Conservation (phyloP, 1,140 invertebrate species). For the Diorhabda elongata region DNA sequence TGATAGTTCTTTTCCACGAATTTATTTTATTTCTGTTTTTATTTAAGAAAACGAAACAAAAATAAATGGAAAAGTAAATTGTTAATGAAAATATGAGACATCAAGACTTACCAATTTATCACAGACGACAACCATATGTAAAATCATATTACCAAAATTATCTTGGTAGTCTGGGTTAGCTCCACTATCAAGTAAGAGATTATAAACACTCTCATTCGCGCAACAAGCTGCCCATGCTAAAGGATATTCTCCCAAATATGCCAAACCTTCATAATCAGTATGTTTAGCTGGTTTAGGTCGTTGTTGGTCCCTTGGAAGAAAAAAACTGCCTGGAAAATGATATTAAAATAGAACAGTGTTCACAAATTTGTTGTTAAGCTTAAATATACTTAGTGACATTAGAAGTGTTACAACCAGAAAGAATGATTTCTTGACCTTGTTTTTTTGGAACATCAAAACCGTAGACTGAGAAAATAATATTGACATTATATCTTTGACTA, state of each 20-base stretch:
- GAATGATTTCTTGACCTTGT: too few species aligned
- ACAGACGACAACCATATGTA: constrained; percentile 97
- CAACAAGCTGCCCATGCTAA: constrained; percentile 95
- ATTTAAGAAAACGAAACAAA: too few species aligned
- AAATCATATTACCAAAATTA: constrained; percentile 90
- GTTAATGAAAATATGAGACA: too few species aligned
- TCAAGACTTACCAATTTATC: constrained; percentile 76
- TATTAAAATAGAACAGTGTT: background rate
- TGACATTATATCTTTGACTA: too few species aligned
- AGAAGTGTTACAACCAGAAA: too few species aligned
- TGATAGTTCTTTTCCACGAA: too few species aligned
- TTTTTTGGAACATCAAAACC: too few species aligned
- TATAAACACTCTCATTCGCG: constrained; percentile 96
- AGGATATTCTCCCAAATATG: constrained; percentile 94
- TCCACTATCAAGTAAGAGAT: constrained; percentile 84
- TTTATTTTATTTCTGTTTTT: too few species aligned
- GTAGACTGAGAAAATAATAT: too few species aligned
- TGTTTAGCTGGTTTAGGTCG: constrained; percentile 62
- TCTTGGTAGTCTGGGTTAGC: constrained; percentile 92
- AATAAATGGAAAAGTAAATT: too few species aligned
- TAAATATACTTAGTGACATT: too few species aligned
- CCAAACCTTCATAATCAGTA: constrained; percentile 93
- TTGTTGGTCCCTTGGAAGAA: constrained; percentile 89
- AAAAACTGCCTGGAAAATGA: constrained; percentile 69
- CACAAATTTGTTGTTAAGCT: background rate